These are phyloP conservation scores for Macroglossus sobrinus DNA, from an alignment of 2,113 vertebrate species.

Conservation along the genomic window DNA sequence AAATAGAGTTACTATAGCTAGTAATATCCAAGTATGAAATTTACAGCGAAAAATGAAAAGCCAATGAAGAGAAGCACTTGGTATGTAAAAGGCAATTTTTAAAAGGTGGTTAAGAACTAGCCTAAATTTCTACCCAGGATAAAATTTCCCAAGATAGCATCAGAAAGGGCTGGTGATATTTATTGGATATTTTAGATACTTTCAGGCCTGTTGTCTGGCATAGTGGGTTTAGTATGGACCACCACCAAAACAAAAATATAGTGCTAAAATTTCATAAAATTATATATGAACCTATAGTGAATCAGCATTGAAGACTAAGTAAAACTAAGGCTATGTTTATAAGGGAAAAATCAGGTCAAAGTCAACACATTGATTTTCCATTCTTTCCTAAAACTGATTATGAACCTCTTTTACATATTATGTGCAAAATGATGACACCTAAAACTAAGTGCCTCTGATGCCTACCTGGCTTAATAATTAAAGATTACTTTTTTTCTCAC, in stretches of 20 bases:
- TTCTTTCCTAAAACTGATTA: not conserved
- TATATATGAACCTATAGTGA: constrained; percentile 26
- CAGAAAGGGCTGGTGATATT: constrained; percentile 31
- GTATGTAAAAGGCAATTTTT: not conserved
- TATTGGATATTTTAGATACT: constrained; percentile 60
- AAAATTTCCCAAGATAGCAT: not conserved
- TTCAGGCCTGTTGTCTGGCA: not conserved
- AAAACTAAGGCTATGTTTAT: not conserved
- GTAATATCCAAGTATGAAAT: not conserved
- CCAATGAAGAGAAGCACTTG: not conserved
- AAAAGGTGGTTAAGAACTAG: not conserved
- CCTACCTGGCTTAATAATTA: not conserved
- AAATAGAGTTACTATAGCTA: not conserved
- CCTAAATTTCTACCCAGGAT: not conserved
- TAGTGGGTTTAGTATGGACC: constrained; percentile 53
- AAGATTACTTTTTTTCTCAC: not conserved
- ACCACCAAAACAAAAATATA: not conserved
- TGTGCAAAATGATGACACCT: not conserved
- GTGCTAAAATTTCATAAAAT: constrained; percentile 57
- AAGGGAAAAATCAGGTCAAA: not conserved
- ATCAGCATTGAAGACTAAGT: not conserved
- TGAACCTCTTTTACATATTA: not conserved
- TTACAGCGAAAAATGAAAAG: not conserved
- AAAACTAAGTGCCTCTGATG: not conserved
- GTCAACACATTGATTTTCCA: not conserved